Evolutionary conservation across 2,888 invertebrate species (phyloP), one percentile per base, ranked within the genome.

Genomic region (Tethea ocularis): DNA sequence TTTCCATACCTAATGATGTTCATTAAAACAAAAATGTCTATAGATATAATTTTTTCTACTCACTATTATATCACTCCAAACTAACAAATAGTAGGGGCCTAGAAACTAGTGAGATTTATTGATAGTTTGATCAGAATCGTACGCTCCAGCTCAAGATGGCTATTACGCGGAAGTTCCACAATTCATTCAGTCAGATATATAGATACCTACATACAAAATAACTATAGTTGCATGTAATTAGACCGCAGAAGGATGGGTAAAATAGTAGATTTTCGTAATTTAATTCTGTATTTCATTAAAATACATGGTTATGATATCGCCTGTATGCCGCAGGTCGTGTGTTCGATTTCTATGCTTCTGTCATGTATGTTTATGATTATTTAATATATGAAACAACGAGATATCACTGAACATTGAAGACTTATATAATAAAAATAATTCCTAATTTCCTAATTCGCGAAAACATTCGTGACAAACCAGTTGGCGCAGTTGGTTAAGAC

Each of bases 21-120:
- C 6, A 23, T 22, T 2, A 23, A 11, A 8, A 29, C 29, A 29
- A 29, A 10, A 29, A 11, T 29, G 0, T n/a, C n/a, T n/a, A n/a
- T n/a, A n/a, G n/a, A n/a, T n/a, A n/a, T n/a, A n/a, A n/a, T n/a
- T n/a, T n/a, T n/a, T 15, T 24, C 8, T n/a, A n/a, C n/a, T 52
- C 26, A 17, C n/a, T 10, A n/a, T 24, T 52, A 2, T n/a, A 7
- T 52, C 26, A 22, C 26, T 17, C 8, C 3, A 15, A 52, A 46
- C 20, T 52, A 15, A 22, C 20, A 20, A 33, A 22, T 54, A 33
- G 54, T 54, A 54, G 33, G 54, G 22, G 33, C 10, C 4, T 22
- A 33, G 54, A 7, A 11, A 36, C 33, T 54, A 26, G 15, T 54
- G 54, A 54, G 54, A 54, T 54, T 33, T 54, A 33, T 54, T 15